Conservation (phyloP, 2,797 vertebrate genomes). For the Propithecus perrieri region DNA sequence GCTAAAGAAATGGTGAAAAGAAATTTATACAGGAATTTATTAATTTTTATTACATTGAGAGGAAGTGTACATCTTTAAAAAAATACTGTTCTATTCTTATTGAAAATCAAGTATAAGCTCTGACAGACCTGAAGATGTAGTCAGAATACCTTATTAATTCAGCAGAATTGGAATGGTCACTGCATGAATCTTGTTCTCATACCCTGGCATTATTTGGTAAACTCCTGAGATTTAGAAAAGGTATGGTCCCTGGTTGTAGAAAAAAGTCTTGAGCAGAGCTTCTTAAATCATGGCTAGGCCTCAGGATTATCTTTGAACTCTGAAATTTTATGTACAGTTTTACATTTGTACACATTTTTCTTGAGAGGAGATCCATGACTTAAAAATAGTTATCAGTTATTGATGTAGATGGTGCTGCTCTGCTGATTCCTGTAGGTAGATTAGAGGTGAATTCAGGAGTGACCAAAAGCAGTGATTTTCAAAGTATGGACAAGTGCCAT, state of each 20-base stretch:
- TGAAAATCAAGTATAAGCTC: neutral
- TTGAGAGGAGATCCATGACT: neutral
- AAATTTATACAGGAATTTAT: neutral
- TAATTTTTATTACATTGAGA: neutral
- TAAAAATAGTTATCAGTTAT: neutral
- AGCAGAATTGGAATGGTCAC: neutral
- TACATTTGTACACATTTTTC: neutral
- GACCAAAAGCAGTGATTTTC: neutral
- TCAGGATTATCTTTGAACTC: neutral
- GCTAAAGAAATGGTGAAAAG: slow-evolving; percentile 4
- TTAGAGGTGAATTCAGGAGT: neutral
- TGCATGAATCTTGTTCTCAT: neutral
- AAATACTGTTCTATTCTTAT: neutral
- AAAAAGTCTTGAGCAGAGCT: neutral
- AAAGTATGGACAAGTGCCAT: neutral
- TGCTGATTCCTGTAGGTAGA: neutral
- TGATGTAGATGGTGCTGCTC: neutral
- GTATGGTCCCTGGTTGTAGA: neutral
- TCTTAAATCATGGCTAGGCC: neutral
- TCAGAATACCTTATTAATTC: neutral
- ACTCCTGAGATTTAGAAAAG: neutral
- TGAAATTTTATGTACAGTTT: slow-evolving; percentile 5
- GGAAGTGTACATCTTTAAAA: neutral
- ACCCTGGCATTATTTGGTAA: neutral
- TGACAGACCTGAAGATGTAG: neutral